phyloP scores from a whole-genome alignment of 2,888 invertebrate genomes.

The Clunio marinus region DNA sequence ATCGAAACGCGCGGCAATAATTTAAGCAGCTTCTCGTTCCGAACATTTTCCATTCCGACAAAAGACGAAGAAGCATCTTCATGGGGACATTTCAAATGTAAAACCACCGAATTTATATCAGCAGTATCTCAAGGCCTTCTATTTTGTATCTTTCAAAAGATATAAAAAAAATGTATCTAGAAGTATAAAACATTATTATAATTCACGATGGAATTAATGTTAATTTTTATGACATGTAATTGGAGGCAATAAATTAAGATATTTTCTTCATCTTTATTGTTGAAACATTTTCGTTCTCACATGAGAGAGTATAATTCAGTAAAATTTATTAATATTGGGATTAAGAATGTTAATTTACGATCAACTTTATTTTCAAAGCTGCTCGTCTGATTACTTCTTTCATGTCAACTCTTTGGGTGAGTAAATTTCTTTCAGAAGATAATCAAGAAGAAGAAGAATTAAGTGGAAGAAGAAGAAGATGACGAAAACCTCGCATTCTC shows the following conservation, averaged over 20 bases:
- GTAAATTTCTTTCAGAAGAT: too few relatives aligned
- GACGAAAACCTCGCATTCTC: neutral
- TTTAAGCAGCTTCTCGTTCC: too few relatives aligned
- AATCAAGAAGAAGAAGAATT: too few relatives aligned
- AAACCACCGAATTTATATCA: neutral
- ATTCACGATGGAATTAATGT: slow-evolving; percentile 28
- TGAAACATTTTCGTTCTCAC: neutral
- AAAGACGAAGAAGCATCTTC: too few relatives aligned
- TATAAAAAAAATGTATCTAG: too few relatives aligned
- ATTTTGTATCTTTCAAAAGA: too few relatives aligned
- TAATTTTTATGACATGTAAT: slow-evolving; percentile 35
- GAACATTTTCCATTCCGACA: too few relatives aligned
- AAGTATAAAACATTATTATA: neutral
- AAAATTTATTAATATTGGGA: slow-evolving; percentile 35
- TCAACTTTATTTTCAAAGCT: neutral
- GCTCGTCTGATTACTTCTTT: slow-evolving; percentile 5
- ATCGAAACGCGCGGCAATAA: neutral
- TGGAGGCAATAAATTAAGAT: slow-evolving; percentile 33
- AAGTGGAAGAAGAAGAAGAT: too few relatives aligned
- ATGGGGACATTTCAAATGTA: too few relatives aligned
- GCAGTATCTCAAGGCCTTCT: neutral
- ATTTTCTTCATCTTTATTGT: slow-evolving; percentile 9
- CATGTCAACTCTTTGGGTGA: neutral
- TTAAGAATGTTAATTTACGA: slow-evolving; percentile 34
- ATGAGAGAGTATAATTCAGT: slow-evolving; percentile 1